phyloP scores from a whole-genome alignment of 2,888 invertebrate genomes.

The Pseudolycoriella hygida region DNA sequence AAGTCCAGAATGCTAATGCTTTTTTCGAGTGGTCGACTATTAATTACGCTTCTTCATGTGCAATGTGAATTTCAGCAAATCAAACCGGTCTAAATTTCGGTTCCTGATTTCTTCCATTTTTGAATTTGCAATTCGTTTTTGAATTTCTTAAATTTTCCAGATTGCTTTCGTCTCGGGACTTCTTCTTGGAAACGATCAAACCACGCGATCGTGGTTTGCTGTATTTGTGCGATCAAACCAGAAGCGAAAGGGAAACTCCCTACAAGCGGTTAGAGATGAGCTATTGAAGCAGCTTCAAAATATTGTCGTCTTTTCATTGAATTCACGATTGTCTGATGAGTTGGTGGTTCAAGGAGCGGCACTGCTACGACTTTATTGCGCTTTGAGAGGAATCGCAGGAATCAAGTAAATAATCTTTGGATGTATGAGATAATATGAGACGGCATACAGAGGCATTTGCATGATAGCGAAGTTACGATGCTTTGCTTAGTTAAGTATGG shows the following conservation, averaged over 20 bases:
- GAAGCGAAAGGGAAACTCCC: slow-evolving; percentile 49
- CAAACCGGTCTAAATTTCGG: no score
- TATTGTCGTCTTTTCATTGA: slow-evolving; percentile 42
- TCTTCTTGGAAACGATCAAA: slow-evolving; percentile 75
- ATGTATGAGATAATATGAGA: not conserved
- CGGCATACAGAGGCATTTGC: no score
- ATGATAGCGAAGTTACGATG: not conserved
- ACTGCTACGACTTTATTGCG: slow-evolving; percentile 75
- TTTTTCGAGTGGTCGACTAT: no score
- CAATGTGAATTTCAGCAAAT: no score
- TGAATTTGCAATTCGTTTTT: no score
- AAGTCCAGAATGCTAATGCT: no score
- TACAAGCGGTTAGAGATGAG: slow-evolving; percentile 49
- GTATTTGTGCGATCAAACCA: slow-evolving; percentile 61
- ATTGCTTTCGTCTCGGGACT: slow-evolving; percentile 80
- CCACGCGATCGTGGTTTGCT: slow-evolving; percentile 83
- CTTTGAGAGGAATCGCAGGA: slow-evolving; percentile 79
- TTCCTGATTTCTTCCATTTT: no score
- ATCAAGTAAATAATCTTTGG: slow-evolving; percentile 46
- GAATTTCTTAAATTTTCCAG: no score
- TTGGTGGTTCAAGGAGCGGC: slow-evolving; percentile 77
- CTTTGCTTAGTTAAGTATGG: not conserved
- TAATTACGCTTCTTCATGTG: no score
- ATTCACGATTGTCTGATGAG: slow-evolving; percentile 40
- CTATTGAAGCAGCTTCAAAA: slow-evolving; percentile 49